Evolutionary conservation across 2,113 vertebrate genomes (phyloP), one percentile per base, ranked within the genome.

Genomic region (Epinephelus moara): DNA sequence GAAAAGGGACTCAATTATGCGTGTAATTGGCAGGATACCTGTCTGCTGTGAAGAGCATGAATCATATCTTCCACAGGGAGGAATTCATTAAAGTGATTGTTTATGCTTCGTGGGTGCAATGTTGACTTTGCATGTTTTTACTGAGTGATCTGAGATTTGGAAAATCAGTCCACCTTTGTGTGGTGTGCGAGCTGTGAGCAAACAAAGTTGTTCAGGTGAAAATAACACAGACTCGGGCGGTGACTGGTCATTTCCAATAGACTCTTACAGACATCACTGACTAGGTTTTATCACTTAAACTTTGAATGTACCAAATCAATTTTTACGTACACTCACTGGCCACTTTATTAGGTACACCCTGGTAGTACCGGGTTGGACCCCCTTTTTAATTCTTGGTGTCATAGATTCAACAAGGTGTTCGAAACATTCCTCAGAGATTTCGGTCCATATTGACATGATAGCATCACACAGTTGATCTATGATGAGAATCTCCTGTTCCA

Each of bases 71-170:
- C 37, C 80, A 57, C 49, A 10, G 45, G 47, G 30, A 64, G 25
- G 23, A 63, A 57, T 57, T 73, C 67, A 76, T 73, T 69, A 72
- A 9, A 45, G 17, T 75, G 15, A 53, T 45, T 75, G 15, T 75
- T 84, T 74, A 72, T 0, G 23, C 75, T 61, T 47, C 15, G n/a
- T 57, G 27, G 27, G 12, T 45, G 49, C 45, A 4, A 14, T 13
- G 59, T 67, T 81, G 80, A 86, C 49, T 77, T 52, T 78, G 23
- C 56, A 61, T 67, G 59, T 19, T 76, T 67, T 27, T 60, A 70
- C 23, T 62, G 25, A 75, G 49, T 75, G 17, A 73, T 47, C 6
- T 23, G 57, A 53, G 49, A 69, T 73, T 59, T 59, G n/a, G 4
- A 47, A 60, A 74, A 40, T 60, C n/a, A 67, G 14, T 68, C 60